These are phyloP conservation scores for Callochromis pleurospilus DNA, from an alignment of 2,113 vertebrate species.

Conservation along the genomic window DNA sequence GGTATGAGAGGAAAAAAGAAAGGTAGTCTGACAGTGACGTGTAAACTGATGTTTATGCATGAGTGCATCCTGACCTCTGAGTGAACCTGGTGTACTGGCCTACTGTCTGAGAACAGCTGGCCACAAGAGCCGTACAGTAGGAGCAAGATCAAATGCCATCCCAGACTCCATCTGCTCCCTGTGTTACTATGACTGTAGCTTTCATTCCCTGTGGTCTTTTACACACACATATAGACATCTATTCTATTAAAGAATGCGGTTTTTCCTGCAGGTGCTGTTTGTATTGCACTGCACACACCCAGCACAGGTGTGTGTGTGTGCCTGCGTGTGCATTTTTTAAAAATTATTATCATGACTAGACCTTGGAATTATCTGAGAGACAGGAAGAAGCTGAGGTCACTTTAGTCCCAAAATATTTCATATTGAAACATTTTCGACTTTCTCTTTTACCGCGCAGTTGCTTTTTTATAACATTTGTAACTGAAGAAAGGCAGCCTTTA, in stretches of 20 bases:
- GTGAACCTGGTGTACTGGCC: constrained; percentile 1
- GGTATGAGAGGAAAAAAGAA: neutral
- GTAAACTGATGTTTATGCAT: neutral
- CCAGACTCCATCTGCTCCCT: constrained; percentile 17
- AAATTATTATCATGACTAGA: neutral
- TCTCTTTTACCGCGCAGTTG: neutral
- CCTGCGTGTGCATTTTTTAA: neutral
- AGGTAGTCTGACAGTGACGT: neutral
- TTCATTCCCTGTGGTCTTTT: neutral
- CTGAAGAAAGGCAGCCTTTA: neutral
- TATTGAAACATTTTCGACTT: neutral
- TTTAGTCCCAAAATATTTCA: neutral
- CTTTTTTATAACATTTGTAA: neutral
- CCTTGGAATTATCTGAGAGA: neutral
- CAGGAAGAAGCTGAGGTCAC: constrained; percentile 29
- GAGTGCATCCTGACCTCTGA: neutral
- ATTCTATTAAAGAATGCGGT: constrained; percentile 12
- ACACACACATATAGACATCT: neutral
- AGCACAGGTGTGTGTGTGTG: neutral
- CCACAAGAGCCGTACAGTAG: neutral
- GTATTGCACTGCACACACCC: neutral
- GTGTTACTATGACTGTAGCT: neutral
- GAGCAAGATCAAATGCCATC: constrained; percentile 13
- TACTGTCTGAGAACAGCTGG: constrained; percentile 1
- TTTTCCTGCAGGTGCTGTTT: constrained; percentile 39